Evolutionary conservation across 2,113 vertebrate species (phyloP).

Genomic region (Periophthalmodon schlosseri): DNA sequence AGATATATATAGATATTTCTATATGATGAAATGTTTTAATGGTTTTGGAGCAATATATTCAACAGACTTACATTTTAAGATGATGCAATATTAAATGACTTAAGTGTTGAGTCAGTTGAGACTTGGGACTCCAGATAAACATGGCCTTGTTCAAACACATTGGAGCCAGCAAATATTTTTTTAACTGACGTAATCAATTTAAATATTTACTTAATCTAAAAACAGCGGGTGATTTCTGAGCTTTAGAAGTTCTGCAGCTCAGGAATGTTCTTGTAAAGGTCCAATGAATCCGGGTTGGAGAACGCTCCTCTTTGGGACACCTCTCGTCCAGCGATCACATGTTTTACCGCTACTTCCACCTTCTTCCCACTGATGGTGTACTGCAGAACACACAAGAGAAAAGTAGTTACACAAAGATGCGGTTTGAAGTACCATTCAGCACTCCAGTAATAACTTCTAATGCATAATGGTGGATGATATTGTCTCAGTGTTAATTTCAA

Average conservation of each 20-base stretch:
- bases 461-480: not conserved
- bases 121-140: not conserved
- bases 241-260: constrained; percentile 90
- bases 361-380: constrained; percentile 97
- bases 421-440: not conserved
- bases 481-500: too few species aligned
- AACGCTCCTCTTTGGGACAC: constrained; percentile 88
- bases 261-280: constrained; percentile 90
- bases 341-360: constrained; percentile 95
- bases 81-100: not conserved
- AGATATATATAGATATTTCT: not conserved
- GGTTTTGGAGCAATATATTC: not conserved
- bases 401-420: not conserved
- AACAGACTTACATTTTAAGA: not conserved
- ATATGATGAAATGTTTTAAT: not conserved
- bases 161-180: not conserved
- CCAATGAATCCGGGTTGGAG: constrained; percentile 91
- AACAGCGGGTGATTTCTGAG: constrained; percentile 14
- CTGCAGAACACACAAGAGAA: constrained; percentile 63
- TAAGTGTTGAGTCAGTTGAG: not conserved
- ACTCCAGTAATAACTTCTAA: not conserved
- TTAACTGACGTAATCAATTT: not conserved
- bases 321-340: constrained; percentile 87
- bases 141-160: not conserved
- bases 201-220: constrained; percentile 35